Conservation (phyloP, 2,113 vertebrate genomes). For the Chlamydotis undulata region DNA sequence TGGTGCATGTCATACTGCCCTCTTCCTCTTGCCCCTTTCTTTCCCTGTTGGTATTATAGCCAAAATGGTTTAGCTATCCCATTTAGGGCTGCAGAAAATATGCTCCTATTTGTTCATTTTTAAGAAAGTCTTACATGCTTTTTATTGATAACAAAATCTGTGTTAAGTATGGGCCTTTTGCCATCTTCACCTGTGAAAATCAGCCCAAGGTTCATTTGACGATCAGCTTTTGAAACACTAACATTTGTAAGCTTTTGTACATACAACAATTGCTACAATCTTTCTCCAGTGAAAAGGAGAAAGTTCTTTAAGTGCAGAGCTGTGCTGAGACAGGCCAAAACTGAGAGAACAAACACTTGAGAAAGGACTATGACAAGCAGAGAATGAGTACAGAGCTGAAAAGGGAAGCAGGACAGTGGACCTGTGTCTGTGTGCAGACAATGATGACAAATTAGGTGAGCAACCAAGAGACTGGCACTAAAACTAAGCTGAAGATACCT, state of each 20-base stretch:
- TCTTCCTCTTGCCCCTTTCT: neutral
- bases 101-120: neutral
- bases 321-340: neutral
- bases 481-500: neutral
- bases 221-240: neutral
- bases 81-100: neutral
- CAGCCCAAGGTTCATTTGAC: neutral
- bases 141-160: neutral
- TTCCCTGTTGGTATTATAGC: neutral
- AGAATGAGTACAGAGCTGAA: neutral
- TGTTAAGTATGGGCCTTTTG: neutral
- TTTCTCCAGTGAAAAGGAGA: neutral
- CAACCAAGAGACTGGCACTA: neutral
- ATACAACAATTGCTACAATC: neutral
- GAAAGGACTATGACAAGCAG: neutral
- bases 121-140: neutral
- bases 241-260: neutral
- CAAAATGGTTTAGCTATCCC: neutral
- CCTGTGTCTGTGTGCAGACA: neutral
- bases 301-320: neutral
- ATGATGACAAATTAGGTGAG: neutral
- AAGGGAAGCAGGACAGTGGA: neutral
- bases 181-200: neutral
- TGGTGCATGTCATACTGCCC: neutral
- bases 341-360: neutral